Conservation (phyloP, 2,797 vertebrate species). For the Catostomus latipinnis region DNA sequence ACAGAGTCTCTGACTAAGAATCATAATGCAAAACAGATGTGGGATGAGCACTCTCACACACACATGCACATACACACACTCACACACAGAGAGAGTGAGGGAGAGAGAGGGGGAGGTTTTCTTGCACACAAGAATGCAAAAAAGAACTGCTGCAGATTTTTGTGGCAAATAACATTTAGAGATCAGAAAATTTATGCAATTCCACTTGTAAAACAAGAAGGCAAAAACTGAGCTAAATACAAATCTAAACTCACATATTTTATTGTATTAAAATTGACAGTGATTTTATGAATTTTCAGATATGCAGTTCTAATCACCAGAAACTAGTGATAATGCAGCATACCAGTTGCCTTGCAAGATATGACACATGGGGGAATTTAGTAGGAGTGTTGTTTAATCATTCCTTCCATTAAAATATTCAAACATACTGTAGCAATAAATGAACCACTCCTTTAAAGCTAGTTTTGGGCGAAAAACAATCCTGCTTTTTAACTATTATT, state of each 20-base stretch:
- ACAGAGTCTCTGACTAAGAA: constrained; percentile 58
- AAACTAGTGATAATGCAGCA: background rate
- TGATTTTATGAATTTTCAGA: background rate
- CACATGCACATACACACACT: too few species aligned
- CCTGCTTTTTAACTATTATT: background rate
- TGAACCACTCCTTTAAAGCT: too few species aligned
- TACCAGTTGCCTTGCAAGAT: constrained; percentile 15
- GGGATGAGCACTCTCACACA: constrained; percentile 40
- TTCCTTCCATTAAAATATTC: background rate
- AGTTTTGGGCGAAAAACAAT: background rate
- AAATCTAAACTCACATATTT: background rate
- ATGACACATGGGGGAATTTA: constrained; percentile 12
- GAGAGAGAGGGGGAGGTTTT: background rate
- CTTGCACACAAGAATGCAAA: constrained; percentile 30
- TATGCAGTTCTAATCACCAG: constrained; percentile 6
- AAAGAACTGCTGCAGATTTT: constrained; percentile 32
- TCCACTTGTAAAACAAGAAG: background rate
- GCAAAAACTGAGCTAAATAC: background rate
- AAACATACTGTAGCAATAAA: background rate
- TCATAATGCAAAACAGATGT: constrained; percentile 81
- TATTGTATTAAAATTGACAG: background rate
- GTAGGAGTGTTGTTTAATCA: constrained; percentile 24
- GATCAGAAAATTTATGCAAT: background rate
- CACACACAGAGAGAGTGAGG: too few species aligned
- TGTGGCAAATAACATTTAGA: constrained; percentile 10